A percentile compares a stretch with the other conserved stretches of the same genome.
Evolutionary conservation across 2,888 invertebrate species (phyloP).

Genomic region (Furcula furcula): DNA sequence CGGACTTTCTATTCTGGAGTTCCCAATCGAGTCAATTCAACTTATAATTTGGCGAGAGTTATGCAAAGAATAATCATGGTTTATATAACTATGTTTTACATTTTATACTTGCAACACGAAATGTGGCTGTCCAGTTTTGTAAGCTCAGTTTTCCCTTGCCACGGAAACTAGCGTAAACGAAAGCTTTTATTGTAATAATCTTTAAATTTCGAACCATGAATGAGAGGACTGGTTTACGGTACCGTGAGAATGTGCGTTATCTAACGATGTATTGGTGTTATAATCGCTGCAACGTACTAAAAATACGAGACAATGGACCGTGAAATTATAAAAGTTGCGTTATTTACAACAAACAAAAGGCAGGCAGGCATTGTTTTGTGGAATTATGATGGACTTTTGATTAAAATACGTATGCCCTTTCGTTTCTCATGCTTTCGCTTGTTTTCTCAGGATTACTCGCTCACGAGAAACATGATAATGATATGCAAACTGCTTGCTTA

Average conservation of each 20-base stretch:
- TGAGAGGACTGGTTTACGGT: slow-evolving; percentile 40
- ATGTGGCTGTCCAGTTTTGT: slow-evolving; percentile 6
- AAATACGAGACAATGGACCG: slow-evolving; percentile 15
- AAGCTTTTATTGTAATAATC: slow-evolving; percentile 10
- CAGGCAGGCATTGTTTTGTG: slow-evolving; percentile 4
- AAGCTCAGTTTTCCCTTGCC: slow-evolving; percentile 26
- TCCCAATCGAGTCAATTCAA: slow-evolving; percentile 48
- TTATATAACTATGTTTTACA: slow-evolving; percentile 58
- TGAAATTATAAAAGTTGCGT: slow-evolving; percentile 16
- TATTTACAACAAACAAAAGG: slow-evolving; percentile 1
- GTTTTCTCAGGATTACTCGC: slow-evolving; percentile 38
- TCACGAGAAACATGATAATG: slow-evolving; percentile 33
- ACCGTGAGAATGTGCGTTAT: slow-evolving; percentile 30
- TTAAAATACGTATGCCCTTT: slow-evolving; percentile 21
- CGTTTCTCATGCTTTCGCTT: slow-evolving; percentile 49
- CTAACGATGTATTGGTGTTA: slow-evolving; percentile 32
- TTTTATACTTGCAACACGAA: slow-evolving; percentile 30
- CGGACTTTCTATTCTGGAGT: slow-evolving; percentile 66
- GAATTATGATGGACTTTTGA: slow-evolving; percentile 19
- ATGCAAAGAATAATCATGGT: slow-evolving; percentile 44
- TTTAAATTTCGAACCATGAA: slow-evolving; percentile 17
- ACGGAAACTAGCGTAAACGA: slow-evolving; percentile 7
- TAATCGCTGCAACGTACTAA: slow-evolving; percentile 31
- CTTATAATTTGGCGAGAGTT: slow-evolving; percentile 55
- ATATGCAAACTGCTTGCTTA: slow-evolving; percentile 22